Percentiles rank a stretch among this genome's conserved stretches.
Conservation (phyloP, 2,888 invertebrate genomes). For the Dermolepida albohirtum region DNA sequence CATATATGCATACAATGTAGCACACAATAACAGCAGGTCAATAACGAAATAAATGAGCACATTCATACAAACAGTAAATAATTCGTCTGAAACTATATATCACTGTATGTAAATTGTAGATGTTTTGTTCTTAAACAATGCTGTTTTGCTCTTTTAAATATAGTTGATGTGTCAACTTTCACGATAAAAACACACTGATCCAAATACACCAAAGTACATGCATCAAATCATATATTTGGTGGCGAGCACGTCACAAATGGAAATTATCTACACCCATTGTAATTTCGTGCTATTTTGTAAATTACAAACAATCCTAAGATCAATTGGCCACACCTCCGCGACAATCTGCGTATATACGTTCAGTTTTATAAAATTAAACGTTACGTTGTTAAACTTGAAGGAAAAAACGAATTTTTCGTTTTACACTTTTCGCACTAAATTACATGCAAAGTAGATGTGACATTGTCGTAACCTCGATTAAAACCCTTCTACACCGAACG, state of each 20-base stretch:
- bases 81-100: too few species aligned
- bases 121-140: too few species aligned
- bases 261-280: constrained; percentile 1
- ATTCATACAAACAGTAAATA: too few species aligned
- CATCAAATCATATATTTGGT: background rate
- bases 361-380: constrained; percentile 2
- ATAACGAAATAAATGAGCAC: too few species aligned
- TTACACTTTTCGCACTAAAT: constrained; percentile 16
- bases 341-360: background rate
- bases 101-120: too few species aligned
- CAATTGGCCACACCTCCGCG: constrained; percentile 9
- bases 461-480: constrained; percentile 8
- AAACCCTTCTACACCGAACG: background rate
- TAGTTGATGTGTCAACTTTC: too few species aligned
- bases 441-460: constrained; percentile 7
- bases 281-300: background rate
- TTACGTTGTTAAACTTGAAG: constrained; percentile 10
- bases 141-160: too few species aligned
- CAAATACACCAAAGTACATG: too few species aligned
- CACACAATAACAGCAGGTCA: too few species aligned
- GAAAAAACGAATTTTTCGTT: constrained; percentile 23
- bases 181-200: too few species aligned
- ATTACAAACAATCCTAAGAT: background rate
- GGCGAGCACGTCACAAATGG: too few species aligned
- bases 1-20: too few species aligned